Conservation (phyloP, 2,113 vertebrate species). For the Melanocharis versteri region DNA sequence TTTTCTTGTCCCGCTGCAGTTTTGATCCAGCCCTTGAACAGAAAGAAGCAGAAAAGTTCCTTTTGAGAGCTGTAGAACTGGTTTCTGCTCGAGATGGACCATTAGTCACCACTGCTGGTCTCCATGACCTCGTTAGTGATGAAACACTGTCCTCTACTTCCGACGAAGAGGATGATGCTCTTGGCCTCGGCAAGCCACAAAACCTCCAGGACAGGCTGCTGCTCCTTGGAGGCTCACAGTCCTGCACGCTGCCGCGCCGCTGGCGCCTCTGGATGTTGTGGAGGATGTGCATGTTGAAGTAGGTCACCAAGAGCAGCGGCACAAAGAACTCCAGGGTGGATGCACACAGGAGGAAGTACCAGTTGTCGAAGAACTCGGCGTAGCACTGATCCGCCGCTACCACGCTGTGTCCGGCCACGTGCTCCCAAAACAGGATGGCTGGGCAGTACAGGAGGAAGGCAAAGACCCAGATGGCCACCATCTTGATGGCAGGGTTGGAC, state of each 20-base stretch:
- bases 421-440: slow-evolving; percentile 81
- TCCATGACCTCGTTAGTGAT: not conserved
- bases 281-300: slow-evolving; percentile 87
- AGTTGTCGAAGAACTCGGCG: slow-evolving; percentile 78
- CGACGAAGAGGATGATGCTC: accelerated
- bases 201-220: not conserved
- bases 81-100: not conserved
- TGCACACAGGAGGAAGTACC: slow-evolving; percentile 81
- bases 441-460: slow-evolving; percentile 88
- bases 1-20: slow-evolving; percentile 73
- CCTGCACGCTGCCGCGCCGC: not conserved
- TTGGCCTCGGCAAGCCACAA: not conserved
- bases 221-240: not conserved
- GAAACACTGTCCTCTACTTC: slow-evolving; percentile 11
- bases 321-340: slow-evolving; percentile 88
- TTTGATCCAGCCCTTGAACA: not conserved
- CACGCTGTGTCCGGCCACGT: not conserved
- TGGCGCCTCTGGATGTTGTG: slow-evolving; percentile 74
- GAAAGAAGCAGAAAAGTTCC: not conserved
- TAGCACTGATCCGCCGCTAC: slow-evolving; percentile 52
- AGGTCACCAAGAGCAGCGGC: slow-evolving; percentile 81
- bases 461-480: slow-evolving; percentile 82
- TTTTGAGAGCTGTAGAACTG: not conserved
- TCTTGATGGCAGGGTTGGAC: slow-evolving; percentile 72
- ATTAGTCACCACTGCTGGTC: not conserved